Conservation (phyloP, 2,888 invertebrate genomes). For the Tetheella fluctuosa region DNA sequence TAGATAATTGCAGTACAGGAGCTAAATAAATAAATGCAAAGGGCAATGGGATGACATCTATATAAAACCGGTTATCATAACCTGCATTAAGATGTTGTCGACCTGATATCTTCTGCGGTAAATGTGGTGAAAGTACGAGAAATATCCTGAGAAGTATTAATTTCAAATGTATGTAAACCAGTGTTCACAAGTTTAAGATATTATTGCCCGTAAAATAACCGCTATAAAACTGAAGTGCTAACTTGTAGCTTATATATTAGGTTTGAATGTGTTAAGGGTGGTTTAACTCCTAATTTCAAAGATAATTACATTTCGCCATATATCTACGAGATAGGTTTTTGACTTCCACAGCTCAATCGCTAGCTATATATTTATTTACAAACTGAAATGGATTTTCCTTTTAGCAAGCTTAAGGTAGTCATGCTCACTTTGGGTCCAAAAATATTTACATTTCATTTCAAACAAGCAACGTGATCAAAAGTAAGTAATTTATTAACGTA, state of each 20-base stretch:
- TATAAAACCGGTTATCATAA: background rate
- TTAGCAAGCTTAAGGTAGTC: too few species aligned
- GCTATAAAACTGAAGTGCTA: background rate
- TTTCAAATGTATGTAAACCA: background rate
- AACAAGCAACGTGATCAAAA: background rate
- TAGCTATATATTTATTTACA: too few species aligned
- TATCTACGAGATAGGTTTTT: too few species aligned
- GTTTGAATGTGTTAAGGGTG: background rate
- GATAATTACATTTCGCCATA: too few species aligned
- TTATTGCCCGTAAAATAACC: background rate
- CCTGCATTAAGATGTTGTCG: background rate
- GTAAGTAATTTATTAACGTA: background rate
- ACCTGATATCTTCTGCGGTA: background rate
- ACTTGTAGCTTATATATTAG: background rate
- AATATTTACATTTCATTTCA: too few species aligned
- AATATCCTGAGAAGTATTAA: slow-evolving; percentile 7
- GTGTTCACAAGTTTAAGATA: background rate
- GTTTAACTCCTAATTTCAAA: too few species aligned
- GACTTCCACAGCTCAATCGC: too few species aligned
- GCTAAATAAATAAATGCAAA: too few species aligned
- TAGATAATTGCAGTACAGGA: too few species aligned
- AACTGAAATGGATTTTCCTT: too few species aligned
- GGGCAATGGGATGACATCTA: background rate
- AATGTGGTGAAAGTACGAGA: background rate
- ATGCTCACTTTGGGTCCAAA: too few species aligned